Conservation (phyloP, 2,888 invertebrate genomes). For the Leptinotarsa rubiginosa region DNA sequence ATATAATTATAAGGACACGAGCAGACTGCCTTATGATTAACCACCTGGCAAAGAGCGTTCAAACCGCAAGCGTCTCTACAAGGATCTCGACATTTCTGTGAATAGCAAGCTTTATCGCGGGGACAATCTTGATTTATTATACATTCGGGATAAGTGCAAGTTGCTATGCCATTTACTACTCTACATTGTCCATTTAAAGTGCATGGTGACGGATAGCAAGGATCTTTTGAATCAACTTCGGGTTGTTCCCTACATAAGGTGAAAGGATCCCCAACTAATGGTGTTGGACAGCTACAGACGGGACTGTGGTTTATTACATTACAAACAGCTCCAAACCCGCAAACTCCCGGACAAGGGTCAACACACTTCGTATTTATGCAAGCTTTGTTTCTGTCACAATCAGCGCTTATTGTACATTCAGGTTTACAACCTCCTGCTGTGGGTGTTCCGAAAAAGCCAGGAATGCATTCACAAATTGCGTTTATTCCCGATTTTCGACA, state of each 20-base stretch:
- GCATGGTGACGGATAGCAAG: slow-evolving; percentile 89
- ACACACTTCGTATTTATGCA: slow-evolving; percentile 84
- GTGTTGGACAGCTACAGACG: slow-evolving; percentile 82
- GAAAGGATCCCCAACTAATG: slow-evolving; percentile 85
- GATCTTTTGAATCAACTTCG: slow-evolving; percentile 70
- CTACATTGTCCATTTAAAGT: slow-evolving; percentile 85
- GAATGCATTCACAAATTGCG: slow-evolving; percentile 80
- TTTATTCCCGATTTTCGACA: slow-evolving; percentile 71
- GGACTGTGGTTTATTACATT: slow-evolving; percentile 87
- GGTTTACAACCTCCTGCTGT: slow-evolving; percentile 79
- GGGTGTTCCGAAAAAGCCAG: slow-evolving; percentile 81
- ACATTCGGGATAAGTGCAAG: slow-evolving; percentile 88
- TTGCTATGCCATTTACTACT: slow-evolving; percentile 76
- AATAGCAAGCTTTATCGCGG: slow-evolving; percentile 81
- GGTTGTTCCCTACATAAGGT: slow-evolving; percentile 71
- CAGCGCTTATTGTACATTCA: slow-evolving; percentile 85
- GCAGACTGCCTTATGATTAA: slow-evolving; percentile 86
- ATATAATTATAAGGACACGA: slow-evolving; percentile 83
- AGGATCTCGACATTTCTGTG: slow-evolving; percentile 86
- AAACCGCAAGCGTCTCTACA: slow-evolving; percentile 85
- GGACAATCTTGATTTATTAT: slow-evolving; percentile 90
- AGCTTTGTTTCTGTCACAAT: slow-evolving; percentile 79
- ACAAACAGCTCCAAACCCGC: slow-evolving; percentile 83
- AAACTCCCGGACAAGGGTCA: slow-evolving; percentile 84
- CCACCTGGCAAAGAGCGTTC: slow-evolving; percentile 82